phyloP scores from a whole-genome alignment of 23 tunicate species.

The Ciona savignyi region DNA sequence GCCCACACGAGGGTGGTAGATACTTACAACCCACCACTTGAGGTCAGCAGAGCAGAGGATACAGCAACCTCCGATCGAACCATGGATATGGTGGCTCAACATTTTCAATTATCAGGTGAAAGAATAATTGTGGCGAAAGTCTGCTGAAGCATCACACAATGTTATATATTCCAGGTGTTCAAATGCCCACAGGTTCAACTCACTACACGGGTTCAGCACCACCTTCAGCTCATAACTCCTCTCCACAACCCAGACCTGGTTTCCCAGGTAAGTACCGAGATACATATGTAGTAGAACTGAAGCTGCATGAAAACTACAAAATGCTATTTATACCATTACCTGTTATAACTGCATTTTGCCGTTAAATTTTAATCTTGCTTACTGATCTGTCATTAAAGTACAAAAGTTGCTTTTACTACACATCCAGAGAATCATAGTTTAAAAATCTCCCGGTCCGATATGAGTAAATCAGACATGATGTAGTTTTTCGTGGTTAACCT shows the following conservation, averaged over 20 bases:
- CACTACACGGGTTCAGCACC: not conserved
- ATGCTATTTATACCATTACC: no score
- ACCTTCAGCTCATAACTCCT: not conserved
- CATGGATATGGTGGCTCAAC: slow-evolving; percentile 53
- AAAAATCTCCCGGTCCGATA: no score
- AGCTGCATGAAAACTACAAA: no score
- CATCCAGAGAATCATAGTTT: no score
- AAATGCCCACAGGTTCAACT: slow-evolving; percentile 2
- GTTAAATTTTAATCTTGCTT: no score
- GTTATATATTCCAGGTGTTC: slow-evolving; percentile 3
- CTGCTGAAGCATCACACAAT: not conserved
- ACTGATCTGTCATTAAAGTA: no score
- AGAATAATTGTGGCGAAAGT: not conserved
- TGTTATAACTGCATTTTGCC: no score
- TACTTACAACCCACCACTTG: not conserved
- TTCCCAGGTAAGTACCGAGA: slow-evolving; percentile 1
- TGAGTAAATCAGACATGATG: no score
- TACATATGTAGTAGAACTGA: no score
- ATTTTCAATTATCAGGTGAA: slow-evolving; percentile 51
- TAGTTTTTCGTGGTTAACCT: no score
- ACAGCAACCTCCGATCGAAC: slow-evolving; percentile 10
- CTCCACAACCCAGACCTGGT: not conserved
- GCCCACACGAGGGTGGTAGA: slow-evolving; percentile 11
- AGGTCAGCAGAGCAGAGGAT: not conserved
- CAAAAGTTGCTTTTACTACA: no score